A percentile compares a stretch with the other conserved stretches of the same genome.
Evolutionary conservation across 1,140 invertebrate genomes (phyloP).

Genomic region (Cydia strobilella): DNA sequence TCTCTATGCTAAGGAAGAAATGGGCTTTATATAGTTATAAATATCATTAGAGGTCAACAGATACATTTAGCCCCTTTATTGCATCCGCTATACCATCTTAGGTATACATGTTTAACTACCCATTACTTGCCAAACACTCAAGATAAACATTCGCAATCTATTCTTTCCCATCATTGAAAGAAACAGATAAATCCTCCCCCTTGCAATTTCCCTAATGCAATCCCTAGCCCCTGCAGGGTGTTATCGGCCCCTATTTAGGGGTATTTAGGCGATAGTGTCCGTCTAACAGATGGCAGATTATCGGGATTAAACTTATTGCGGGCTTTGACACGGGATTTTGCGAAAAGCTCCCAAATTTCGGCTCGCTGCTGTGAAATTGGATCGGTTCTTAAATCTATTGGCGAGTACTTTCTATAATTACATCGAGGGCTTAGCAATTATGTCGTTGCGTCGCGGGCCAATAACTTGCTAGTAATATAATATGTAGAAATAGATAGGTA

Average conservation of each 20-base stretch:
- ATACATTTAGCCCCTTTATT: too few species aligned
- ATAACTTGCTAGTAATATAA: background rate
- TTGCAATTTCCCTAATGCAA: constrained; percentile 18
- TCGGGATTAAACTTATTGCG: constrained; percentile 1
- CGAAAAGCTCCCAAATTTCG: background rate
- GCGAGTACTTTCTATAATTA: constrained; percentile 4
- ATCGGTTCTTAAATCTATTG: background rate
- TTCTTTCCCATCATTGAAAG: constrained; percentile 4
- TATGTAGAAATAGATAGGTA: too few species aligned
- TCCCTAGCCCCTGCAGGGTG: background rate
- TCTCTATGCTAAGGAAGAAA: background rate
- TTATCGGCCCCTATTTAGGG: constrained; percentile 10
- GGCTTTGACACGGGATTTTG: background rate
- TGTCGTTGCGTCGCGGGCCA: background rate
- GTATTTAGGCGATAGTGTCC: constrained; percentile 13
- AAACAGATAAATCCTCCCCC: constrained; percentile 11
- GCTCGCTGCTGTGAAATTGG: constrained; percentile 2
- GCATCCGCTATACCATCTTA: too few species aligned
- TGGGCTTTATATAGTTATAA: too few species aligned
- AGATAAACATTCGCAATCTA: constrained; percentile 12
- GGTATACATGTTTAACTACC: background rate
- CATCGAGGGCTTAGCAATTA: background rate
- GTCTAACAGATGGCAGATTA: constrained; percentile 18
- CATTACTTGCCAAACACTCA: constrained; percentile 7
- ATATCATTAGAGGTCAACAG: too few species aligned